Conservation (phyloP, 1,140 invertebrate genomes). For the Pinna nobilis region DNA sequence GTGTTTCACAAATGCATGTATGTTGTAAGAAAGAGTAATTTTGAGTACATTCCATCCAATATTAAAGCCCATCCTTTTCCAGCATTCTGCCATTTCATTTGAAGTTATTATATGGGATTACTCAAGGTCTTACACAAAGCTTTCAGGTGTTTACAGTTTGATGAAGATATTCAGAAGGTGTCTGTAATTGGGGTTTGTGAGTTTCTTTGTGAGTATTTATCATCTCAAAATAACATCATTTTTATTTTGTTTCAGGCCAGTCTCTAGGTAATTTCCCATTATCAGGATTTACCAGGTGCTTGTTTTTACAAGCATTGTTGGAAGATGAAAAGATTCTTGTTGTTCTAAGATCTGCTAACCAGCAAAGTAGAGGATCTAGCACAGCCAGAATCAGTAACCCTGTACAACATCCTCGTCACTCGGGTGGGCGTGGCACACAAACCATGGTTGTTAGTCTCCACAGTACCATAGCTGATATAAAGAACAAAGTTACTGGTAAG, state of each 20-base stretch:
- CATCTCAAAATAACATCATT: too few relatives aligned
- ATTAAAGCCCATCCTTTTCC: too few relatives aligned
- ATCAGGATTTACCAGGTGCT: slow-evolving; percentile 89
- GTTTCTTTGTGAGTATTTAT: too few relatives aligned
- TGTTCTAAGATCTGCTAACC: slow-evolving; percentile 67
- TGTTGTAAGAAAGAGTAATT: too few relatives aligned
- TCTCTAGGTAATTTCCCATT: slow-evolving; percentile 76
- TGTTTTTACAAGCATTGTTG: slow-evolving; percentile 89
- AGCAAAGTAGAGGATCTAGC: slow-evolving; percentile 32
- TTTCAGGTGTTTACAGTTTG: too few relatives aligned
- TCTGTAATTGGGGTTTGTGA: too few relatives aligned
- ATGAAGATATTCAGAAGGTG: too few relatives aligned
- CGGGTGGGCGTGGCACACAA: slow-evolving; percentile 79
- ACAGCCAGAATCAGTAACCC: slow-evolving; percentile 27
- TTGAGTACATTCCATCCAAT: too few relatives aligned
- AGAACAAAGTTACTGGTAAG: slow-evolving; percentile 78
- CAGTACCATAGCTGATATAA: slow-evolving; percentile 81
- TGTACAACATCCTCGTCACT: slow-evolving; percentile 72
- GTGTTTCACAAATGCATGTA: too few relatives aligned
- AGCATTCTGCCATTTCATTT: too few relatives aligned
- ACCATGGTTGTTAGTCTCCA: slow-evolving; percentile 84
- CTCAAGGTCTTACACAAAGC: too few relatives aligned
- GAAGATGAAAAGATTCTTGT: slow-evolving; percentile 88
- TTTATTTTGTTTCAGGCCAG: slow-evolving; percentile 34
- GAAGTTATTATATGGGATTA: too few relatives aligned